A percentile compares a stretch with the other conserved stretches of the same genome.
These are phyloP conservation scores for Sturmia bella DNA, from an alignment of 2,888 invertebrate species.

Conservation along the genomic window DNA sequence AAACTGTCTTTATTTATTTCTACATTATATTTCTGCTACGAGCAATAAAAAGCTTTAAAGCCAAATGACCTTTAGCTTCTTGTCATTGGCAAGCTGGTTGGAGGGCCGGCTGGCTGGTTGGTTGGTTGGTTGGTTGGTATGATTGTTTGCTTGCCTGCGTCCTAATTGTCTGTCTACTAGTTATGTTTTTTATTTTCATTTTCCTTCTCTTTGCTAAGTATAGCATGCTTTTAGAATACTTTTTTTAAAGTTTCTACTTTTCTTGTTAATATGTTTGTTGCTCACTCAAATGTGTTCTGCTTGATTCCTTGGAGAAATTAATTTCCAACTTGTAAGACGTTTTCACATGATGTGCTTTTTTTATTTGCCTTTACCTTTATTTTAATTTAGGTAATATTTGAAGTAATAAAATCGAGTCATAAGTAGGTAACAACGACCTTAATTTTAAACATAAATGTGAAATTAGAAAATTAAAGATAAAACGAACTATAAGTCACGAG, in stretches of 20 bases:
- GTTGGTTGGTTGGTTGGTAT: not conserved
- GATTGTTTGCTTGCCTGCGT: slow-evolving; percentile 12
- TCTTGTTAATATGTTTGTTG: slow-evolving; percentile 24
- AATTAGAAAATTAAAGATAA: not conserved
- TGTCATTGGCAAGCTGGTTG: slow-evolving; percentile 20
- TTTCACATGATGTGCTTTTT: slow-evolving; percentile 72
- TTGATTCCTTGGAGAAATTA: slow-evolving; percentile 79
- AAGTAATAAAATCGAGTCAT: slow-evolving; percentile 1
- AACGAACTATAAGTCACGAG: too few species aligned
- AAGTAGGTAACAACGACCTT: not conserved
- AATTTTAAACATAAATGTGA: not conserved
- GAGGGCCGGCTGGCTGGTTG: too few species aligned
- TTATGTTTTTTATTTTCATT: slow-evolving; percentile 23
- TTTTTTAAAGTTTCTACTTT: slow-evolving; percentile 14
- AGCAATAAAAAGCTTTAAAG: slow-evolving; percentile 53
- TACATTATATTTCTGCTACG: slow-evolving; percentile 12
- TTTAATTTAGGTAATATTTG: slow-evolving; percentile 4
- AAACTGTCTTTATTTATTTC: slow-evolving; percentile 28
- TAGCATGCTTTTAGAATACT: slow-evolving; percentile 46
- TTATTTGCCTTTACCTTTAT: slow-evolving; percentile 6
- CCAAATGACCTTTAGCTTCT: slow-evolving; percentile 54
- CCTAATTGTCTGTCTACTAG: slow-evolving; percentile 47
- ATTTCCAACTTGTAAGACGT: slow-evolving; percentile 80
- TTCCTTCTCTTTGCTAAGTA: slow-evolving; percentile 5
- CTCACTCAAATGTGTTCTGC: slow-evolving; percentile 39